Percentiles rank a stretch among this genome's conserved stretches.
Evolutionary conservation across 92 coral and sea anemone genomes (phyloP).

Genomic region (Heteractis magnifica): DNA sequence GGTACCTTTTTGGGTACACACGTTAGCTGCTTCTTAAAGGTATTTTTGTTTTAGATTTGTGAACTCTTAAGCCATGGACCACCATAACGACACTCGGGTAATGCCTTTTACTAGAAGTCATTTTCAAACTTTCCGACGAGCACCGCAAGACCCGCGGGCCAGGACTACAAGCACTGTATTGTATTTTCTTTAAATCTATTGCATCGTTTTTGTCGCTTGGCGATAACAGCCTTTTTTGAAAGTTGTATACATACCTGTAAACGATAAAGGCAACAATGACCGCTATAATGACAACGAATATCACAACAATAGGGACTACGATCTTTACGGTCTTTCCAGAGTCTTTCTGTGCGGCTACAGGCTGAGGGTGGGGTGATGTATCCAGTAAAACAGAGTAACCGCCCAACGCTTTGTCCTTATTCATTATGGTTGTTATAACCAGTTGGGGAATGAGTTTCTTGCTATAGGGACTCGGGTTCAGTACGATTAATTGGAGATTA

Average conservation of each 20-base stretch:
- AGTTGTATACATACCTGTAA: constrained; percentile 17
- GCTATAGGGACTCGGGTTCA: constrained; percentile 10
- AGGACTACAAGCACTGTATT: no score
- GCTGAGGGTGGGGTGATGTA: not conserved
- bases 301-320: constrained; percentile 32
- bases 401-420: constrained; percentile 20
- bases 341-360: not conserved
- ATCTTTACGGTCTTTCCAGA: not conserved
- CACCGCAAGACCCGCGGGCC: no score
- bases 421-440: not conserved
- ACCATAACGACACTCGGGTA: no score
- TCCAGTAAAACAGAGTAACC: constrained; percentile 9
- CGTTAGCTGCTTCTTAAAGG: no score
- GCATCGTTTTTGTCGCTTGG: no score
- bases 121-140: no score
- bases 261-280: constrained; percentile 24
- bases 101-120: no score
- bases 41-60: no score
- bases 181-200: not conserved
- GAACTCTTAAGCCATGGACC: no score
- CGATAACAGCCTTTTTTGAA: not conserved
- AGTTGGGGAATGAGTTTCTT: not conserved
- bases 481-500: constrained; percentile 15
- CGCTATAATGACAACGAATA: not conserved
- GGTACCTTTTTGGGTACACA: no score